phyloP scores from a whole-genome alignment of 2,888 invertebrate species.

The Coelinius sp. region DNA sequence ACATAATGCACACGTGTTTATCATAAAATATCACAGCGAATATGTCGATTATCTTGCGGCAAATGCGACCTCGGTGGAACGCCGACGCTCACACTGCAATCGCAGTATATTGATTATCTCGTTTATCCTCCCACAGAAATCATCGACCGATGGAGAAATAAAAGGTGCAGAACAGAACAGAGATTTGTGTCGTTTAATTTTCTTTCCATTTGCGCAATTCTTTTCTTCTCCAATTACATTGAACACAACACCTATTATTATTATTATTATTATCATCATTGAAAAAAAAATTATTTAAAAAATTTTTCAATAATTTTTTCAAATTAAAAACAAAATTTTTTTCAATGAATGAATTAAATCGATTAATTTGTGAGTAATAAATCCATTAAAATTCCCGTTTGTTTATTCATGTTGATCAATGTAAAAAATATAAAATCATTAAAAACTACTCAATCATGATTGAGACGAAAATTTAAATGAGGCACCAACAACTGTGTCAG shows the following conservation, averaged over 20 bases:
- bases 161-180: conserved; percentile 13
- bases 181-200: conserved; percentile 28
- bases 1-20: conserved; percentile 22
- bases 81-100: conserved; percentile 38
- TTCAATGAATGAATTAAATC: too few species aligned
- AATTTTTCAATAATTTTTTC: too few species aligned
- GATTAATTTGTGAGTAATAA: too few species aligned
- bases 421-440: background rate
- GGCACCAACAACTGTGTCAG: background rate
- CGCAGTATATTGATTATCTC: conserved; percentile 42
- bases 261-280: too few species aligned
- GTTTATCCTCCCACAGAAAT: conserved; percentile 31
- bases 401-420: background rate
- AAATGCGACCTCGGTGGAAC: conserved; percentile 28
- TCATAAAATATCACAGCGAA: conserved; percentile 12
- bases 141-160: conserved; percentile 27
- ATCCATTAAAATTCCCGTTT: too few species aligned
- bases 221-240: conserved; percentile 6
- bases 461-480: background rate
- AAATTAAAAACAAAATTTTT: too few species aligned
- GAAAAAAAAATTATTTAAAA: too few species aligned
- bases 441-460: background rate
- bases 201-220: background rate
- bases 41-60: conserved; percentile 23
- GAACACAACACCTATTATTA: too few species aligned